Evolutionary conservation across 2,888 invertebrate species (phyloP).

Genomic region (Cantharis lateralis): DNA sequence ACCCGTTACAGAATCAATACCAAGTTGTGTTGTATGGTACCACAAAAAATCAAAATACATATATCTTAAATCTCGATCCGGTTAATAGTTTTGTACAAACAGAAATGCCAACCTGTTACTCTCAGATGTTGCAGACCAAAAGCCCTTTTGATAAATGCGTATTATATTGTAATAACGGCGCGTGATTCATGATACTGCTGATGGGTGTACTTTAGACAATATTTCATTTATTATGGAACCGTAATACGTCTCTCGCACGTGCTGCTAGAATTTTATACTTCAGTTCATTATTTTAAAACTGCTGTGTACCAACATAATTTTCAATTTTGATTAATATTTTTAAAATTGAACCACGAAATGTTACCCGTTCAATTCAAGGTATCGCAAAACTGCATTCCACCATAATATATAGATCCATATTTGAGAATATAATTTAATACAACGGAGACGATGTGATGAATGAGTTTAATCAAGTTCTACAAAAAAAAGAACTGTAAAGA

Average conservation of each 20-base stretch:
- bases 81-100: constrained; percentile 21
- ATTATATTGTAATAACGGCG: constrained; percentile 33
- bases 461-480: background rate
- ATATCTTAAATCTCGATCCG: constrained; percentile 20
- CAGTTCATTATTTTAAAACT: constrained; percentile 28
- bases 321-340: background rate
- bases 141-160: constrained; percentile 35
- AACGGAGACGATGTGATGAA: background rate
- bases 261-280: constrained; percentile 29
- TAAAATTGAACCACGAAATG: background rate
- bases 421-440: background rate
- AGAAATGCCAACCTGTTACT: constrained; percentile 29
- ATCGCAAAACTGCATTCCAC: background rate
- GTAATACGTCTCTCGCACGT: constrained; percentile 29
- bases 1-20: background rate
- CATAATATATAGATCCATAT: background rate
- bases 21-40: background rate
- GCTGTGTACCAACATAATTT: constrained; percentile 5
- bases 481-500: background rate
- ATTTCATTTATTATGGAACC: constrained; percentile 33
- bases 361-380: background rate
- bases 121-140: constrained; percentile 32
- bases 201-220: constrained; percentile 34
- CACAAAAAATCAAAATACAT: constrained; percentile 15
- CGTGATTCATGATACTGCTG: constrained; percentile 35